Conservation (phyloP, 2,797 vertebrate species). For the Coreius guichenoti region DNA sequence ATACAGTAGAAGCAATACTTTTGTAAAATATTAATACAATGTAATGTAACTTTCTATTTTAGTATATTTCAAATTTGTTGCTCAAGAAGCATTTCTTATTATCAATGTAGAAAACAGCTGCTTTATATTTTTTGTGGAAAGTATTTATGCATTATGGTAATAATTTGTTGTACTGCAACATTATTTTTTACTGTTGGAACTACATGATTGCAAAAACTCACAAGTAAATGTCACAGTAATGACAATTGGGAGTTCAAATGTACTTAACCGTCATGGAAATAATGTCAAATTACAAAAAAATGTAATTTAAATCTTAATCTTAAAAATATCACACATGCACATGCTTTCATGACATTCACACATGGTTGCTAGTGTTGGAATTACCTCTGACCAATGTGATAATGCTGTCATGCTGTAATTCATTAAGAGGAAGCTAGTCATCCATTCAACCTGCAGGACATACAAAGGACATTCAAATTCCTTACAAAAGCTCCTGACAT, state of each 20-base stretch:
- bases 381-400: constrained; percentile 32
- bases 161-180: neutral
- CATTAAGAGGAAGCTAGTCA: constrained; percentile 51
- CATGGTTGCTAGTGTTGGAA: constrained; percentile 42
- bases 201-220: neutral
- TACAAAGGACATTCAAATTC: constrained; percentile 8
- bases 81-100: neutral
- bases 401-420: constrained; percentile 24
- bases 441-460: constrained; percentile 44
- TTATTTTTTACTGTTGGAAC: neutral
- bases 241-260: neutral
- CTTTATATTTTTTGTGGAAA: neutral
- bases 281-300: neutral
- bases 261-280: neutral
- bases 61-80: neutral
- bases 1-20: neutral
- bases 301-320: neutral
- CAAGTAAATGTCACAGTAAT: neutral
- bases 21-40: neutral
- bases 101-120: neutral
- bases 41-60: neutral
- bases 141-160: neutral
- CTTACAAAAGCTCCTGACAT: constrained; percentile 5
- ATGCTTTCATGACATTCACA: constrained; percentile 46
- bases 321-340: neutral